These are phyloP conservation scores for Leucophenga varia DNA, from an alignment of 1,140 invertebrate genomes.

Conservation along the genomic window DNA sequence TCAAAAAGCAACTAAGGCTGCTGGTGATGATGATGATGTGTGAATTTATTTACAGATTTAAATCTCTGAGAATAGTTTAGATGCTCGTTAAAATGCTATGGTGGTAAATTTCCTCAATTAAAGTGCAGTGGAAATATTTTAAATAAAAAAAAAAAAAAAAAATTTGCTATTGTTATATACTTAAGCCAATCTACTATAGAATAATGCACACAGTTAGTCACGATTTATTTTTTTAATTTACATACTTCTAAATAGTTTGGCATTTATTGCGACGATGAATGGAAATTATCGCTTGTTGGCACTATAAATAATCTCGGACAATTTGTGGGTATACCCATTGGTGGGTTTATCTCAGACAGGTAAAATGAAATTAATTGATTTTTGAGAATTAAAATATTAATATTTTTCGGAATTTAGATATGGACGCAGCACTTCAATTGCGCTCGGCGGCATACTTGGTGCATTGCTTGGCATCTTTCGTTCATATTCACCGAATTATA, in stretches of 20 bases:
- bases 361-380: conserved; percentile 38
- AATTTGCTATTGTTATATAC: no score
- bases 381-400: no score
- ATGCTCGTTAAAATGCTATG: no score
- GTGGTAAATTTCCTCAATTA: no score
- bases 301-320: conserved; percentile 72
- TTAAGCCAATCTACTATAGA: no score
- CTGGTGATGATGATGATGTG: no score
- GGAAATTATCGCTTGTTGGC: conserved; percentile 71
- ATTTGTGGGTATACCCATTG: conserved; percentile 68
- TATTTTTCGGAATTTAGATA: conserved; percentile 56
- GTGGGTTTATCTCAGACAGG: conserved; percentile 70
- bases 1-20: no score
- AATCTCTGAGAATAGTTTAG: no score
- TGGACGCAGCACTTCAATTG: conserved; percentile 66
- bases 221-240: conserved; percentile 58
- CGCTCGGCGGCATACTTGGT: conserved; percentile 61
- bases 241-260: conserved; percentile 47
- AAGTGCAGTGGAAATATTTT: no score
- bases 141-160: no score
- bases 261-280: conserved; percentile 58
- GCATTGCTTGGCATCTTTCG: conserved; percentile 64
- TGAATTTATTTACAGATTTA: no score
- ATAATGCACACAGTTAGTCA: no score
- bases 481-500: conserved; percentile 67